Base-by-base conservation (phyloP, 2,797 vertebrate species). In the Octomys mimax region DNA sequence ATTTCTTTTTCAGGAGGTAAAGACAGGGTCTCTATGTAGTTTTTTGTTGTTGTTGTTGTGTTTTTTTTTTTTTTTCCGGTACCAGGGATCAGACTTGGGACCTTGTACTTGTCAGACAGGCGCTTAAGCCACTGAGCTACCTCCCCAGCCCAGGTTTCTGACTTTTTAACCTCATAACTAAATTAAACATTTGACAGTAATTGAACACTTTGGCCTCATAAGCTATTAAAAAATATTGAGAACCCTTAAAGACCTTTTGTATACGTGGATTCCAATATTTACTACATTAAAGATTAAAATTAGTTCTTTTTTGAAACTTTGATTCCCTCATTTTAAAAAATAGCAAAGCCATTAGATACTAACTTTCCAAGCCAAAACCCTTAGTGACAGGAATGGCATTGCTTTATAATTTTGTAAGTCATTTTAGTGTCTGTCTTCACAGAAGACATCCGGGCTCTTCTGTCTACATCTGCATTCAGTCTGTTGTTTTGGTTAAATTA, bases 391-490 rank as follows among this genome's bases (percentile, higher is more conserved):
- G 31, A 86, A 42, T 94, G 84, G 81, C n/a, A 78, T 77, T 87
- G 52, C 87, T 91, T 94, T 81, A 89, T 24, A 82, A 81, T 82
- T 94, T 83, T 92, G 31, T 39, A 94, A 79, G 83, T 89, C 80
- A 96, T 83, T 91, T 93, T 97, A 96, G 84, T 87, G 61, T 96
- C 66, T 75, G 6, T 36, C 70, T 78, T 96, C 85, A 82, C 66
- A 68, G 80, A 92, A 68, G 49, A 66, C 89, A 96, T 87, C 94
- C 96, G 64, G 54, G 39, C 54, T 81, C 54, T 94, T 52, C 4
- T 80, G 85, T 49, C 57, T 91, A 18, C 4, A 16, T 80, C 70
- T 57, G 59, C 31, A 59, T 83, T 71, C 33, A 88, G 0, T 84
- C 46, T 94, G 66, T 91, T 94, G n/a, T 87, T 95, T 95, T 89